These are phyloP conservation scores for Sebastes miniatus DNA, from an alignment of 2,797 vertebrate genomes.

Conservation along the genomic window DNA sequence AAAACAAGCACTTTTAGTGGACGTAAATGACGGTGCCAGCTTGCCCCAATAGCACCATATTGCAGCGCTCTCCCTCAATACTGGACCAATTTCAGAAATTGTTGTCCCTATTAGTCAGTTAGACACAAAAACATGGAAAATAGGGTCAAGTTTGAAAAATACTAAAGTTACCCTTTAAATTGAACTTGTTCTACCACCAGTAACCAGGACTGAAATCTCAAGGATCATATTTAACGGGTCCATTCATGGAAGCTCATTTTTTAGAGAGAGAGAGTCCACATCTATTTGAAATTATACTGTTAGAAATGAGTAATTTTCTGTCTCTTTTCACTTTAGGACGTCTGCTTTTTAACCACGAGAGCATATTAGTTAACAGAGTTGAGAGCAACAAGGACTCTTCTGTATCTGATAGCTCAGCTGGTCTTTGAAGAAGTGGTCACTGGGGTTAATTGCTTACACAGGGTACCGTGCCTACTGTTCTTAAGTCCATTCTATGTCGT, in stretches of 20 bases:
- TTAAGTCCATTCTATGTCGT: slow-evolving; percentile 28
- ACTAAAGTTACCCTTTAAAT: no score
- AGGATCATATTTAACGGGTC: neutral
- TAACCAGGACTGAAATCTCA: no score
- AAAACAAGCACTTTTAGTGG: no score
- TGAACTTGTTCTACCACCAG: neutral
- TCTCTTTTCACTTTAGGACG: slow-evolving; percentile 42
- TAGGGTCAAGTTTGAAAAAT: no score
- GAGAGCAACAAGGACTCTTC: slow-evolving; percentile 46
- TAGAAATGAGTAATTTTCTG: slow-evolving; percentile 39
- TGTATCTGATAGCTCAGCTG: slow-evolving; percentile 45
- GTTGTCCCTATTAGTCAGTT: no score
- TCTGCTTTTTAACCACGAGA: slow-evolving; percentile 32
- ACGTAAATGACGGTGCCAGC: no score
- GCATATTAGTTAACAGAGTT: slow-evolving; percentile 48
- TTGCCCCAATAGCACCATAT: no score
- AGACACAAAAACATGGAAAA: no score
- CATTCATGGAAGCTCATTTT: neutral
- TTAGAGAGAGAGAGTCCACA: slow-evolving; percentile 2
- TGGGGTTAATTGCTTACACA: slow-evolving; percentile 74
- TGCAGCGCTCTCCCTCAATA: no score
- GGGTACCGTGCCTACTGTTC: slow-evolving; percentile 53
- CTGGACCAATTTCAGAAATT: no score
- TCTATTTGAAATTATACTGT: slow-evolving; percentile 24
- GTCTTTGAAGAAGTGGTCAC: slow-evolving; percentile 62